Conservation (phyloP, 2,888 invertebrate genomes). For the Phanerotoma sp. region DNA sequence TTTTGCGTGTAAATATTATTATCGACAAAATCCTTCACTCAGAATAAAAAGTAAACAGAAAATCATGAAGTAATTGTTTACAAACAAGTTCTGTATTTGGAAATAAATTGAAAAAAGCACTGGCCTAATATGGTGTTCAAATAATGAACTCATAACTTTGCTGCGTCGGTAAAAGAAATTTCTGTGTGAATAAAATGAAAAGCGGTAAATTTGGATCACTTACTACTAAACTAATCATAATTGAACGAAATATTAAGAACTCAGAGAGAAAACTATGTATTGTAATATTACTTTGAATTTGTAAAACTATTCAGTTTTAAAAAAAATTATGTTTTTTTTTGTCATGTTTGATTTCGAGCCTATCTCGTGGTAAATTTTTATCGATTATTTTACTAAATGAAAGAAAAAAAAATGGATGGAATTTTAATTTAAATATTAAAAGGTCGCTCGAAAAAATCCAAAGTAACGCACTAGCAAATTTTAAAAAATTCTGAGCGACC, state of each 20-base stretch:
- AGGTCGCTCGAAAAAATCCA: conserved; percentile 4
- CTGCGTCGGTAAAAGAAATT: not conserved
- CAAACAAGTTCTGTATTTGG: not conserved
- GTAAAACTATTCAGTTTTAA: not conserved
- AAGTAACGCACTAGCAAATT: not conserved
- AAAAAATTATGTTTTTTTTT: not conserved
- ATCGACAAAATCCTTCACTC: not conserved
- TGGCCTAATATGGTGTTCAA: not conserved
- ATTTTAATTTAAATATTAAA: conserved; percentile 5
- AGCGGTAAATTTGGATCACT: not conserved
- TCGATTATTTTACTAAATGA: not conserved
- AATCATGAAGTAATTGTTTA: not conserved
- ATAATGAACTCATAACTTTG: not conserved
- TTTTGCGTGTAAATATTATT: not conserved
- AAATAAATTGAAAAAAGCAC: not conserved
- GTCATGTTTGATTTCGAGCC: not conserved
- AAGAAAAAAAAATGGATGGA: not conserved
- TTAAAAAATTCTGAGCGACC: conserved; percentile 7
- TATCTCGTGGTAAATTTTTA: conserved; percentile 6
- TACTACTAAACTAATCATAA: not conserved
- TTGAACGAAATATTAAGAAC: not conserved
- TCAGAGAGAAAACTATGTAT: not conserved
- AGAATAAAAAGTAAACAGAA: not conserved
- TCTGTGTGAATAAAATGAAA: not conserved
- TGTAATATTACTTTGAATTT: not conserved